A percentile compares a stretch with the other conserved stretches of the same genome.
phyloP scores from a whole-genome alignment of 2,797 vertebrate species.

The Characodon lateralis region DNA sequence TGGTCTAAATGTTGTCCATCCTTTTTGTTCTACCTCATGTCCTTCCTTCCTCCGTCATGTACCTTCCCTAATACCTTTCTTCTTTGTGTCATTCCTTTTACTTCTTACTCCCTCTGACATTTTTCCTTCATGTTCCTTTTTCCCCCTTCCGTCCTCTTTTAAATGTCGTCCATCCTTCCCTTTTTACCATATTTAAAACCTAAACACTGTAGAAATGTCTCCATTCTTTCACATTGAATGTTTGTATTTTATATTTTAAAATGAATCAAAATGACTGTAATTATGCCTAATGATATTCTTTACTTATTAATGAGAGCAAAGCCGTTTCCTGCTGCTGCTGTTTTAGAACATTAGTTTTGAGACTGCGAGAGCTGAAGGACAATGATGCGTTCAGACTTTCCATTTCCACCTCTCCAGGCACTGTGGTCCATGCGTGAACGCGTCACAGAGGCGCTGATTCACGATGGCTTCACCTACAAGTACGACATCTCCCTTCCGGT shows the following conservation, averaged over 20 bases:
- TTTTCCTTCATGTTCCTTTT: too few species aligned
- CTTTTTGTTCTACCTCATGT: background rate
- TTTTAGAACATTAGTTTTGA: background rate
- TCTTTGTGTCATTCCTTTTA: background rate
- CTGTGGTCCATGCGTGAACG: slow-evolving; percentile 94
- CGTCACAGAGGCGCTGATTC: slow-evolving; percentile 89
- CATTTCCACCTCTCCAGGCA: slow-evolving; percentile 61
- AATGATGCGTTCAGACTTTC: background rate
- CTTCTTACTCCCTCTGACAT: too few species aligned
- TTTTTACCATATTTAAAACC: background rate
- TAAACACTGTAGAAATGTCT: background rate
- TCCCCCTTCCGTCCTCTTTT: background rate
- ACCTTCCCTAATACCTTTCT: background rate
- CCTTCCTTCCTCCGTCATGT: too few species aligned
- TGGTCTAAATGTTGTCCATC: background rate
- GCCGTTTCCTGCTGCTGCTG: background rate
- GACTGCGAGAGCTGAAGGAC: background rate
- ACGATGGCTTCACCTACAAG: slow-evolving; percentile 90
- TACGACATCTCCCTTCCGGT: slow-evolving; percentile 93
- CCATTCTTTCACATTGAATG: background rate
- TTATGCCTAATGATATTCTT: background rate
- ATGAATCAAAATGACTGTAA: background rate
- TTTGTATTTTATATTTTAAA: background rate
- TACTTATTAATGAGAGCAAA: background rate
- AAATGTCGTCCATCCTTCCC: background rate